Evolutionary conservation across 2,888 invertebrate species (phyloP).

Genomic region (Abscondita cerata): DNA sequence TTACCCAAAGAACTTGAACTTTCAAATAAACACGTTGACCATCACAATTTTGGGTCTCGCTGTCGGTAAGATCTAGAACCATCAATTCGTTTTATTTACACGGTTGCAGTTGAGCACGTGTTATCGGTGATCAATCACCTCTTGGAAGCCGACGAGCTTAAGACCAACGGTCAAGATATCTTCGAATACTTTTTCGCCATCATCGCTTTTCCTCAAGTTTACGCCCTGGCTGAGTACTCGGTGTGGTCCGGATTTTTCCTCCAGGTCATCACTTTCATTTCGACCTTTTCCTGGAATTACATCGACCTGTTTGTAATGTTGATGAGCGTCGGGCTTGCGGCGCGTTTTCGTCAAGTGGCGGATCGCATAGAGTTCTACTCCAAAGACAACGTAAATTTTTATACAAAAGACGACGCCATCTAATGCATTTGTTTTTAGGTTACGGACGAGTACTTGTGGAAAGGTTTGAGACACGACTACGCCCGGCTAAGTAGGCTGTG

Average conservation of each 20-base stretch:
- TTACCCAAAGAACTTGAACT: conserved; percentile 22
- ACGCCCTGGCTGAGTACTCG: background rate
- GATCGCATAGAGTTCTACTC: background rate
- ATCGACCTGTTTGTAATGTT: conserved; percentile 77
- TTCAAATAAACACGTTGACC: conserved; percentile 18
- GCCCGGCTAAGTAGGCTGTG: conserved; percentile 67
- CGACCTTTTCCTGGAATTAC: conserved; percentile 76
- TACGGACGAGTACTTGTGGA: conserved; percentile 69
- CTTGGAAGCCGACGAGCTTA: background rate
- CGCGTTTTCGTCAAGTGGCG: conserved; percentile 65
- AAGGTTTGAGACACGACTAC: conserved; percentile 68
- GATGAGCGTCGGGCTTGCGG: conserved; percentile 72
- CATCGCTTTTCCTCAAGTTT: conserved; percentile 16
- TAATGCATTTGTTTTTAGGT: conserved; percentile 60
- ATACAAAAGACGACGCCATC: too few relatives aligned
- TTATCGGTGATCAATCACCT: background rate
- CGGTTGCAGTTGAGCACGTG: conserved; percentile 12
- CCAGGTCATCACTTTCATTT: conserved; percentile 61
- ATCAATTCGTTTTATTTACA: too few relatives aligned
- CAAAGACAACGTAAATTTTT: conserved; percentile 7
- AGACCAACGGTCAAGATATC: background rate
- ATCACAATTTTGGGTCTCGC: conserved; percentile 9
- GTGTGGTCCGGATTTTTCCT: conserved; percentile 2
- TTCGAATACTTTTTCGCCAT: conserved; percentile 9
- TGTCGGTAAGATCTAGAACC: too few relatives aligned